Evolutionary conservation across 2,113 vertebrate genomes (phyloP).

Genomic region (Microtus richardsoni): DNA sequence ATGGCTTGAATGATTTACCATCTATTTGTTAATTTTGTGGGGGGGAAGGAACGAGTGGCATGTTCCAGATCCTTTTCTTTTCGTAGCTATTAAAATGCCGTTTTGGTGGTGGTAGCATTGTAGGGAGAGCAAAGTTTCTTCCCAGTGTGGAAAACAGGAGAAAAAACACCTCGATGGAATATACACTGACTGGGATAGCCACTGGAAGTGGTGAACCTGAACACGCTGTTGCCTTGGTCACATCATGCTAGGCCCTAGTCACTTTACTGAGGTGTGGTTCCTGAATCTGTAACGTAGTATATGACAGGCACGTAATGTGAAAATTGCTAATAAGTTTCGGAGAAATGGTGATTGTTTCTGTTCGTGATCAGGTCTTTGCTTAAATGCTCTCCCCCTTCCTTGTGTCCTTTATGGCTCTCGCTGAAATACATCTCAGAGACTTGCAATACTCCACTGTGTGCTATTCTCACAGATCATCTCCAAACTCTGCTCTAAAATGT

Average conservation of each 20-base stretch:
- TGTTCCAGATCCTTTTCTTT: constrained; percentile 14
- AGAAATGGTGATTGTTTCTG: not conserved
- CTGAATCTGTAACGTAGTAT: not conserved
- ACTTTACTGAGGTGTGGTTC: not conserved
- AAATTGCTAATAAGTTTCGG: not conserved
- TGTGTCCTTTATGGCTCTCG: not conserved
- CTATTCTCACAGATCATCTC: not conserved
- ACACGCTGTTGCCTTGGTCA: not conserved
- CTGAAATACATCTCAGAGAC: not conserved
- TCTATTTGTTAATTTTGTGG: not conserved
- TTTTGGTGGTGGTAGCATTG: not conserved
- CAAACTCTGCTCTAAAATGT: not conserved
- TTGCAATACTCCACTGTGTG: not conserved
- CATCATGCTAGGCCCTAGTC: not conserved
- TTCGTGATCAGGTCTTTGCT: not conserved
- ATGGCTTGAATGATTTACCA: constrained; percentile 10
- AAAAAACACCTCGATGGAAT: not conserved
- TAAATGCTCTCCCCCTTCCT: not conserved
- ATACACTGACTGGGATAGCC: too few relatives aligned
- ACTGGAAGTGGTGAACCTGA: not conserved
- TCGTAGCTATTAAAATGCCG: constrained; percentile 39
- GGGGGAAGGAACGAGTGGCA: not conserved
- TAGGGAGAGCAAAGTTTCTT: not conserved
- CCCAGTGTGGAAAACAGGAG: not conserved
- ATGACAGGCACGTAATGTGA: not conserved